Evolutionary conservation across 2,797 vertebrate species (phyloP).

Genomic region (Limosa lapponica): DNA sequence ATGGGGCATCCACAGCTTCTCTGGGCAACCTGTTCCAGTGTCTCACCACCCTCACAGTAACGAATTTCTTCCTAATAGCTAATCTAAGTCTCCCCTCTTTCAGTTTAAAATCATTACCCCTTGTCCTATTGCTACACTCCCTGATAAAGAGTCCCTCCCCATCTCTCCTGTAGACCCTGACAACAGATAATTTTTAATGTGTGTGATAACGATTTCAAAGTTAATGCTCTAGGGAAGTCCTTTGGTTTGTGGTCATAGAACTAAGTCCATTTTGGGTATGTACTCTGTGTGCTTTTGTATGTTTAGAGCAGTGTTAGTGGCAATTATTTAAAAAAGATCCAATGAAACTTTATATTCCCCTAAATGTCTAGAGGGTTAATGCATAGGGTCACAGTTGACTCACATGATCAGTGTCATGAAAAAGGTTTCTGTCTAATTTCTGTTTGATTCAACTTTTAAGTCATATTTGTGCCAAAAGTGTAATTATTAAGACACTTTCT

Average conservation of each 20-base stretch:
- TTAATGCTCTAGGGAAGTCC: background rate
- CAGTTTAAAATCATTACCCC: no score
- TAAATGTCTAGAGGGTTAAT: background rate
- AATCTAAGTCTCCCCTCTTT: no score
- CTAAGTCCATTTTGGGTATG: background rate
- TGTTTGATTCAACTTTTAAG: background rate
- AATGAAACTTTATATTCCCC: fast-evolving
- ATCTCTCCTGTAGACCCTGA: background rate
- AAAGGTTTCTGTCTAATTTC: background rate
- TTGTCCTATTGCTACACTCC: no score
- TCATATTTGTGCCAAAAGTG: background rate
- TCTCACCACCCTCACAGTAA: no score
- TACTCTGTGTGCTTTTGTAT: background rate
- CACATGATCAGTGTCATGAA: fast-evolving
- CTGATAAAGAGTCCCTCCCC: no score
- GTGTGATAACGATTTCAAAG: background rate
- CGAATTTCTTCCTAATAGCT: no score
- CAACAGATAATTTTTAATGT: background rate
- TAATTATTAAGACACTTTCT: background rate
- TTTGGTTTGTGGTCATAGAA: background rate
- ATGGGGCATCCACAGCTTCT: no score
- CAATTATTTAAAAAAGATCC: background rate
- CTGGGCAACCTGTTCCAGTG: no score
- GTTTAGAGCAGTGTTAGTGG: background rate
- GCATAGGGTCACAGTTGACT: fast-evolving